Evolutionary conservation across 2,888 invertebrate genomes (phyloP), one percentile per base, ranked within the genome.

Genomic region (Drosophila gaucha): DNA sequence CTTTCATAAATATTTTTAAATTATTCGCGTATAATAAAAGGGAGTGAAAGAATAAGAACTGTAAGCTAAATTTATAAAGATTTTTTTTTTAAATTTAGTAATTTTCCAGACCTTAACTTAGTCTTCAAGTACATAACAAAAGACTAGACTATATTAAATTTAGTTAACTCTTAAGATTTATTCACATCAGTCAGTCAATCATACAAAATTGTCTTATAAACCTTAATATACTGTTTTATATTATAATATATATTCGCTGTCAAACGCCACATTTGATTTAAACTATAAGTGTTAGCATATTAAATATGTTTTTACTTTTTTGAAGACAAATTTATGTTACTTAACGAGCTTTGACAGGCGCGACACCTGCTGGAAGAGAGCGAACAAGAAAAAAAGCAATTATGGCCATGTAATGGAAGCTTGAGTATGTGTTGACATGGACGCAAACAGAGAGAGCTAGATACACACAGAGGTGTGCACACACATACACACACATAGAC

Each of bases 371-470:
- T 63, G 35, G 10, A 51, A 51, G 22, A n/a, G 20, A 26, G 35
- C 28, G 18, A 44, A 26, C 5, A 12, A 31, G 46, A 20, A 43
- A 72, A 79, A 77, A 83, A 79, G 79, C 79, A 82, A 89, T 87
- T 86, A 87, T 87, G 78, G 75, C 65, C 79, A 69, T 87, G 83
- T 86, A 85, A 86, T 88, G 85, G 74, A 76, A 85, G 76, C 80
- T 79, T 78, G 76, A 85, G 78, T 86, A 74, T 85, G 74, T 80
- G 85, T 78, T 85, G 85, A 77, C 89, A 86, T 74, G 64, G 79
- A 70, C 65, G 71, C 63, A 67, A 66, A 63, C 56, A 68, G 54
- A 52, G 50, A 67, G 62, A 59, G 60, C 65, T 69, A 60, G 66
- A 52, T 58, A 70, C 39, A 33, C 36, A 41, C 38, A 55, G 33